Base-by-base conservation (phyloP, 2,888 invertebrate genomes). In the Teinopalpus imperialis region DNA sequence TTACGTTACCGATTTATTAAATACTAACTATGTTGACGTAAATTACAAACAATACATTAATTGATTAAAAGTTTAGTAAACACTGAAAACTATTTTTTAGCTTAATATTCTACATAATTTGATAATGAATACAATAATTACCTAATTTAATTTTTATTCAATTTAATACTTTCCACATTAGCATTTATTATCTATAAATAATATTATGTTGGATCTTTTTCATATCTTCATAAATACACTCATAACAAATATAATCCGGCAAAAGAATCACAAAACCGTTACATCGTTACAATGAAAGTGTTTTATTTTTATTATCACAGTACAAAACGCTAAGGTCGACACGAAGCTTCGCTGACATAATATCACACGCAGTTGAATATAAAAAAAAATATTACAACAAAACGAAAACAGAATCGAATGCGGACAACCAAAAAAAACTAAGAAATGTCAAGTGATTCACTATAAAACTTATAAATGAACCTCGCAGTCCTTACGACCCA, bases 391-490 rank as follows among this genome's bases (percentile, higher is more conserved):
- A 55, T 61, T 57, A 58, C 58, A 68, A 78, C 66, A 72, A 73
- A 76, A 74, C 61, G 53, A 58, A 65, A 66, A 66, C 61, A 60
- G 54, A 51, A 59, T 8, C 48, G 43, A 50, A 39, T 47, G 46
- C 49, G 43, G 49, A 53, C 53, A 43, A 50, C 50, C 56, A 54
- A 53, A 61, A 61, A 52, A 37, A 54, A 47, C 26, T 43, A 61
- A 66, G 68, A 68, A 62, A 61, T 57, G 63, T 76, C 65, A 73
- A 81, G 75, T 77, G 80, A 76, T 77, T 78, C 80, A 78, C 75
- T 67, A 75, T 76, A 77, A 78, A 72, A 61, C 63, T 62, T 54
- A 55, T 52, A 58, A 61, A 54, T 43, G n/a, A 26, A 61, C 61
- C 26, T 61, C 27, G 7, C 52, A 54, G 52, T n/a, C 5, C 30